Evolutionary conservation across 2,888 invertebrate species (phyloP).

Genomic region (Clistopyga incitator): DNA sequence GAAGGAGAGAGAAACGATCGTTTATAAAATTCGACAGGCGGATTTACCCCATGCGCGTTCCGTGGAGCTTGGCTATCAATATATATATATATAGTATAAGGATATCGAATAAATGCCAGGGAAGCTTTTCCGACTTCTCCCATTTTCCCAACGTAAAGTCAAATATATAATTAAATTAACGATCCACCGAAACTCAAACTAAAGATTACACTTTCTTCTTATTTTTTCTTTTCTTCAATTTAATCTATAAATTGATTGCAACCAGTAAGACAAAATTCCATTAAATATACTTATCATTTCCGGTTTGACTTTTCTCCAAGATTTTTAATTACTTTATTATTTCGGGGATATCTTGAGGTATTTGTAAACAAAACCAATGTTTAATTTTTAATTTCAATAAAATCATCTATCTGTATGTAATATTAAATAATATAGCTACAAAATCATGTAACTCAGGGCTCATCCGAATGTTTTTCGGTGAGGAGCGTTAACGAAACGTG

Average conservation of each 20-base stretch:
- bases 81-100: conserved; percentile 37
- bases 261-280: too few relatives aligned
- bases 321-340: too few relatives aligned
- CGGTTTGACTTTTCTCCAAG: too few relatives aligned
- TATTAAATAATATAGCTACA: too few relatives aligned
- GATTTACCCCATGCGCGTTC: conserved; percentile 54
- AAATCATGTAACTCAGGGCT: too few relatives aligned
- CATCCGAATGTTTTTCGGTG: conserved; percentile 27
- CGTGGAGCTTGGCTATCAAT: background rate
- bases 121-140: background rate
- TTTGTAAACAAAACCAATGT: too few relatives aligned
- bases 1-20: conserved; percentile 73
- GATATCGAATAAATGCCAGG: background rate
- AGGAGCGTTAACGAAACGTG: conserved; percentile 36
- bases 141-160: background rate
- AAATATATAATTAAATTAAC: background rate
- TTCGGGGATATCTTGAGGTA: too few relatives aligned
- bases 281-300: too few relatives aligned
- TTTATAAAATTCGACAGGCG: conserved; percentile 79
- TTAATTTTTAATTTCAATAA: too few relatives aligned
- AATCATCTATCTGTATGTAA: too few relatives aligned
- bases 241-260: background rate
- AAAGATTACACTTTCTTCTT: background rate
- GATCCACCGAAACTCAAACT: background rate
- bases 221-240: too few relatives aligned